A percentile compares a stretch with the other conserved stretches of the same genome.
These are phyloP conservation scores for Coracias cyanogaster DNA, from an alignment of 2,797 vertebrate species.

Conservation along the genomic window DNA sequence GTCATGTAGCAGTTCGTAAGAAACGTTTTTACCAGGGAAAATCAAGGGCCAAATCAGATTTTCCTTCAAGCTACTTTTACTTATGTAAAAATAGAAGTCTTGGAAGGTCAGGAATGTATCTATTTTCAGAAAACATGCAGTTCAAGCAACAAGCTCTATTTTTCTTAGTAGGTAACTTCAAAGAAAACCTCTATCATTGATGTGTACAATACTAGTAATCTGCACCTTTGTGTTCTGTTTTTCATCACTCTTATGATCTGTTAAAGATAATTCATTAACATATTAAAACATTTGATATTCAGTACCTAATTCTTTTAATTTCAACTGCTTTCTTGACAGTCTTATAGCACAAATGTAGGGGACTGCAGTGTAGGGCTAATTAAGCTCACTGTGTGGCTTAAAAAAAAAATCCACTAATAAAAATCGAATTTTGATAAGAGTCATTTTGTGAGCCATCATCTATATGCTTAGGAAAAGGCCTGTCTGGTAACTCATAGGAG, in stretches of 20 bases:
- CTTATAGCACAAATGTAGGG: neutral
- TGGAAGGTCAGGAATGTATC: neutral
- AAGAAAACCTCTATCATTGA: neutral
- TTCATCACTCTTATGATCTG: neutral
- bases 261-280: neutral
- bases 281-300: neutral
- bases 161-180: conserved; percentile 5
- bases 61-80: neutral
- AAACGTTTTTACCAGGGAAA: neutral
- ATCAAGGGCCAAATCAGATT: neutral
- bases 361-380: neutral
- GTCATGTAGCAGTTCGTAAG: neutral
- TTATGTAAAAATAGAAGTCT: neutral
- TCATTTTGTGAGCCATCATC: neutral
- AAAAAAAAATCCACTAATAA: neutral
- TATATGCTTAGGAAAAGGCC: neutral
- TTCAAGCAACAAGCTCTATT: neutral
- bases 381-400: neutral
- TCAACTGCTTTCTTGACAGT: neutral
- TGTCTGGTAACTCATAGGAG: neutral
- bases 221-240: neutral
- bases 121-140: neutral
- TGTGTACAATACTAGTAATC: neutral
- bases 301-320: neutral
- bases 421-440: neutral